A percentile compares a stretch with the other conserved stretches of the same genome.
Evolutionary conservation across 2,888 invertebrate species (phyloP).

Genomic region (Matsumyia berberina): DNA sequence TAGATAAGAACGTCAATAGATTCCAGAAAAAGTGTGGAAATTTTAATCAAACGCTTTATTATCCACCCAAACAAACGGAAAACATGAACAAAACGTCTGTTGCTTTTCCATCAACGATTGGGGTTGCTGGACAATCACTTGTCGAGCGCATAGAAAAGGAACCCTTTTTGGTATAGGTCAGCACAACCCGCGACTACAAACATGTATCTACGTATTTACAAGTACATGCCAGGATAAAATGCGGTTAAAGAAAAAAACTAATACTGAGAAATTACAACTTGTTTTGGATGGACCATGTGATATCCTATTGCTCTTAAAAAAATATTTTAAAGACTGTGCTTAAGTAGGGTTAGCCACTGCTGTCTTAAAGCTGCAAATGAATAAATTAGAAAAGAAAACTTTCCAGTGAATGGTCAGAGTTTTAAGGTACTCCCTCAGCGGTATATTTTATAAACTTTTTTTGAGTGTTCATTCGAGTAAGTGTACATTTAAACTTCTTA

Average conservation of each 20-base stretch:
- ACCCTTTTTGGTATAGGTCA: conserved; percentile 46
- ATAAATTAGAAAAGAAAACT: too few species aligned
- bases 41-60: conserved; percentile 62
- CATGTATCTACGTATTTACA: neutral
- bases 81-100: conserved; percentile 38
- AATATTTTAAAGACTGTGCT: too few species aligned
- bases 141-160: conserved; percentile 38
- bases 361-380: too few species aligned
- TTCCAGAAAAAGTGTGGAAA: conserved; percentile 34
- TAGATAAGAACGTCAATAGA: conserved; percentile 44
- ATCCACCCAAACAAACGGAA: conserved; percentile 30
- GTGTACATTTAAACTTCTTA: too few species aligned
- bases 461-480: too few species aligned
- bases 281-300: too few species aligned
- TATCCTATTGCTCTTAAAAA: too few species aligned
- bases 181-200: neutral
- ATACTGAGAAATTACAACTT: too few species aligned
- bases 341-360: too few species aligned
- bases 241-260: conserved; percentile 1
- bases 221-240: conserved; percentile 5
- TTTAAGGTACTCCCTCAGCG: too few species aligned
- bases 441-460: too few species aligned
- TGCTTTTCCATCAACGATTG: conserved; percentile 50
- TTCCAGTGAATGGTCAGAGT: too few species aligned
- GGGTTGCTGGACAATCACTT: conserved; percentile 42